phyloP scores from a whole-genome alignment of 2,888 invertebrate species.

The Allacma fusca region DNA sequence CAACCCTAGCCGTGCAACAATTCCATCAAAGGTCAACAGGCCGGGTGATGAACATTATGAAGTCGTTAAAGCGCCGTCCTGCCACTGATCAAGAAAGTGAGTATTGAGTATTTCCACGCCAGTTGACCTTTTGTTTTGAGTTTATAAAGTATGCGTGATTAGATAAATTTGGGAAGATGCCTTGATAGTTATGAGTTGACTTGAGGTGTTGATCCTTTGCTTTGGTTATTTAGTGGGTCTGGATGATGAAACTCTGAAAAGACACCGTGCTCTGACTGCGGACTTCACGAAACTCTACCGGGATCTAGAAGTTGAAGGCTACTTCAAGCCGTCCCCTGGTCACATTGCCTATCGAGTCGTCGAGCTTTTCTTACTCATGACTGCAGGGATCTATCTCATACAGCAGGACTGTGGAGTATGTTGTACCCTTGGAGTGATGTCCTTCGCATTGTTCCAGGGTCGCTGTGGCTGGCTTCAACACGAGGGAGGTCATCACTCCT shows the following conservation, averaged over 20 bases:
- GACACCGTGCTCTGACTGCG: conserved; percentile 54
- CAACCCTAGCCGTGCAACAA: conserved; percentile 49
- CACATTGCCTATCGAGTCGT: conserved; percentile 55
- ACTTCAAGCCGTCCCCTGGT: conserved; percentile 53
- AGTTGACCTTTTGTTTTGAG: background rate
- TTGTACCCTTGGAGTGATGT: conserved; percentile 53
- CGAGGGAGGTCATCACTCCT: conserved; percentile 59
- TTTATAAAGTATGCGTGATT: too few relatives aligned
- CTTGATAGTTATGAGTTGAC: too few relatives aligned
- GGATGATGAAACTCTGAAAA: conserved; percentile 46
- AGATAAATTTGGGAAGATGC: too few relatives aligned
- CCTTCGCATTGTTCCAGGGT: conserved; percentile 58
- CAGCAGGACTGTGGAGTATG: conserved; percentile 40
- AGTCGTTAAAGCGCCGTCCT: conserved; percentile 45
- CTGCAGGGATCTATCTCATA: conserved; percentile 55
- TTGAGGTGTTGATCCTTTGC: too few relatives aligned
- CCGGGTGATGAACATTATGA: conserved; percentile 52
- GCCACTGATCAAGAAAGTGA: conserved; percentile 44
- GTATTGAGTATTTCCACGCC: background rate
- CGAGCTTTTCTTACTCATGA: conserved; percentile 49
- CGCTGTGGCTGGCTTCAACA: conserved; percentile 58
- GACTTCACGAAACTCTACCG: conserved; percentile 57
- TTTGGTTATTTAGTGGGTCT: too few relatives aligned
- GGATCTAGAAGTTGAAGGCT: conserved; percentile 56
- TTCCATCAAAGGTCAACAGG: conserved; percentile 50